Evolutionary conservation across 2,797 vertebrate species (phyloP).

Genomic region (Mormyrus proboscirostris): DNA sequence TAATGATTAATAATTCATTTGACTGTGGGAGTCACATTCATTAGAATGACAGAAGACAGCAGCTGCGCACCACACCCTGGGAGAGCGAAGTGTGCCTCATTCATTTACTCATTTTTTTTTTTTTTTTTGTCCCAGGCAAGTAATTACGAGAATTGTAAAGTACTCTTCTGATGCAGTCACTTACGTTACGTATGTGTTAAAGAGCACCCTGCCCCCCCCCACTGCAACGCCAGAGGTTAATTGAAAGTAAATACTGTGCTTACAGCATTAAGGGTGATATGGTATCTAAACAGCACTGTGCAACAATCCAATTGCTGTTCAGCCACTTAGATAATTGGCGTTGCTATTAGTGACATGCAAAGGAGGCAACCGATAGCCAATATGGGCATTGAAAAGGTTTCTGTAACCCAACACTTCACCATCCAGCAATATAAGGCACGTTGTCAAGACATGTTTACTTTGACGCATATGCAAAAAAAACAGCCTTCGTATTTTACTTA

Average conservation of each 20-base stretch:
- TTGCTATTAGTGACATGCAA: neutral
- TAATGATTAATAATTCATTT: slow-evolving; percentile 21
- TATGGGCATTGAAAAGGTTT: neutral
- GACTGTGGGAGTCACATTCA: slow-evolving; percentile 38
- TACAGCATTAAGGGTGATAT: neutral
- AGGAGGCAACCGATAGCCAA: neutral
- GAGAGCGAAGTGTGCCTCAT: neutral
- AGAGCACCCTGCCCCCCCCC: neutral
- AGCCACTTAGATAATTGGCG: slow-evolving; percentile 12
- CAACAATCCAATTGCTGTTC: neutral
- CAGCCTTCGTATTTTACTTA: neutral
- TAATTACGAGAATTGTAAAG: slow-evolving; percentile 27
- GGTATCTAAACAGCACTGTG: neutral
- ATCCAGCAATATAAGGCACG: neutral
- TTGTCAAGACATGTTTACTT: neutral
- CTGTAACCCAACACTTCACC: neutral
- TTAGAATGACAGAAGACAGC: slow-evolving; percentile 29
- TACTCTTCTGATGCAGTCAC: neutral
- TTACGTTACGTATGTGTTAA: neutral
- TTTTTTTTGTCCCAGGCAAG: slow-evolving; percentile 31
- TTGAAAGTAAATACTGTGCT: slow-evolving; percentile 18
- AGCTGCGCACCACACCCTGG: slow-evolving; percentile 27
- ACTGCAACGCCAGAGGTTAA: neutral
- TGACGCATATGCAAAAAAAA: neutral
- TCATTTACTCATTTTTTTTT: neutral